These are phyloP conservation scores for Agelas oroides DNA, from an alignment of 37 sponge, comb jelly and placozoan species.

Conservation along the genomic window DNA sequence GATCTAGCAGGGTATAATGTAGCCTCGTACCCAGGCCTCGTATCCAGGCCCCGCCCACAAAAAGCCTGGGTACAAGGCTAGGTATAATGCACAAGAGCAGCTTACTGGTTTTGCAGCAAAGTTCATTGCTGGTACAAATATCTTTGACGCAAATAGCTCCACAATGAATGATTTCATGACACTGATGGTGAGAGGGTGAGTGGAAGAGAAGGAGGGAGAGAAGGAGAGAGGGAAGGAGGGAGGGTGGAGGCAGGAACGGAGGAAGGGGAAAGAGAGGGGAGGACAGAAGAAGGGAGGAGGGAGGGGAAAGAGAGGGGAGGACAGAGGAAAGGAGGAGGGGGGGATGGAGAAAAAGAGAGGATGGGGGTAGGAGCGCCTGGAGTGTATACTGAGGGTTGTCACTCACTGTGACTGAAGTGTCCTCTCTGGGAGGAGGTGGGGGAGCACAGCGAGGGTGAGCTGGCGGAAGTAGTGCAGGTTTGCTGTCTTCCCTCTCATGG, in stretches of 20 bases:
- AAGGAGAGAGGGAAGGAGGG: not conserved
- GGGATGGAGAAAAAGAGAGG: not conserved
- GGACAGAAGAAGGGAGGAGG: not conserved
- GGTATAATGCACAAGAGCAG: too few species aligned
- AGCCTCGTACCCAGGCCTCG: too few species aligned
- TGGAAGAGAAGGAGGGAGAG: not conserved
- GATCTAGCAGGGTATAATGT: too few species aligned
- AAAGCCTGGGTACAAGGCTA: too few species aligned
- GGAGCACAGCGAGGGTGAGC: slow-evolving; percentile 29
- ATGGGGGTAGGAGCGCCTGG: not conserved
- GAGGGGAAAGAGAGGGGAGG: not conserved
- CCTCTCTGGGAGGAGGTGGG: slow-evolving; percentile 49
- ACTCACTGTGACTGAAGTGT: slow-evolving; percentile 21
- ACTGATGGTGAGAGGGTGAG: slow-evolving; percentile 21
- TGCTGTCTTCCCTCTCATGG: slow-evolving; percentile 44
- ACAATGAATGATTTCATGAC: slow-evolving; percentile 43
- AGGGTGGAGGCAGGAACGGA: not conserved
- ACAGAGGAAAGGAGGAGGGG: not conserved
- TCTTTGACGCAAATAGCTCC: slow-evolving; percentile 57
- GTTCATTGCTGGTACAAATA: slow-evolving; percentile 69
- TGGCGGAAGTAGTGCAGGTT: slow-evolving; percentile 63
- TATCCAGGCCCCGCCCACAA: too few species aligned
- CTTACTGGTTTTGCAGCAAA: slow-evolving; percentile 75
- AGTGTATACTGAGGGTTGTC: not conserved
- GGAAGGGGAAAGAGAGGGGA: not conserved